Percentiles rank a stretch among this genome's conserved stretches.
phyloP scores from a whole-genome alignment of 2,797 vertebrate species.

The Heterohyrax brucei region DNA sequence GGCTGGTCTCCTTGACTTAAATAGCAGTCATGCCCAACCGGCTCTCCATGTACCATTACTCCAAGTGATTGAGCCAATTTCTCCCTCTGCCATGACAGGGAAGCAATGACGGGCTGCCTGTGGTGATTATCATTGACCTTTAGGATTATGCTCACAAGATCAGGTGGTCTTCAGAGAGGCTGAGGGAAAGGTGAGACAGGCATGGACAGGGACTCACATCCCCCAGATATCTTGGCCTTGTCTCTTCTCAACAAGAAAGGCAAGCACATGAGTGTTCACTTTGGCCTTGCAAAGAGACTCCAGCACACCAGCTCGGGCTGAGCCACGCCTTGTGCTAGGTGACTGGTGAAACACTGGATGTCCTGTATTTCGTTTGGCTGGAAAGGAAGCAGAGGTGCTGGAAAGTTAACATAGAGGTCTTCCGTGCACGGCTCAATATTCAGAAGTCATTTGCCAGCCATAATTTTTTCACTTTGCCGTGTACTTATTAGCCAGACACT shows the following conservation, averaged over 20 bases:
- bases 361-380: neutral
- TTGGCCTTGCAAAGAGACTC: neutral
- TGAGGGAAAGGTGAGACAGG: rapidly evolving
- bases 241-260: neutral
- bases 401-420: neutral
- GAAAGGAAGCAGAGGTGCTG: neutral
- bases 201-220: neutral
- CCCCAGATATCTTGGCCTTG: neutral
- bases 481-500: neutral
- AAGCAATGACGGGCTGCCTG: constrained; percentile 88
- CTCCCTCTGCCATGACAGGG: constrained; percentile 87
- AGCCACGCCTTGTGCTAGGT: neutral
- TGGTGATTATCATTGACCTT: constrained; percentile 88
- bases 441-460: constrained; percentile 18
- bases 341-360: neutral
- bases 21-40: constrained; percentile 91
- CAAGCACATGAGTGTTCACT: rapidly evolving
- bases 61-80: constrained; percentile 91
- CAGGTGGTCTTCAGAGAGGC: constrained; percentile 61
- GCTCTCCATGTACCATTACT: constrained; percentile 91
- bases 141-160: constrained; percentile 54
- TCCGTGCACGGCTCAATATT: neutral
- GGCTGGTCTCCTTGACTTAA: constrained; percentile 88
- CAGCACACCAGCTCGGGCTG: neutral
- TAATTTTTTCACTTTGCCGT: neutral